Conservation (phyloP, 2,113 vertebrate genomes). For the Chrysemys picta region DNA sequence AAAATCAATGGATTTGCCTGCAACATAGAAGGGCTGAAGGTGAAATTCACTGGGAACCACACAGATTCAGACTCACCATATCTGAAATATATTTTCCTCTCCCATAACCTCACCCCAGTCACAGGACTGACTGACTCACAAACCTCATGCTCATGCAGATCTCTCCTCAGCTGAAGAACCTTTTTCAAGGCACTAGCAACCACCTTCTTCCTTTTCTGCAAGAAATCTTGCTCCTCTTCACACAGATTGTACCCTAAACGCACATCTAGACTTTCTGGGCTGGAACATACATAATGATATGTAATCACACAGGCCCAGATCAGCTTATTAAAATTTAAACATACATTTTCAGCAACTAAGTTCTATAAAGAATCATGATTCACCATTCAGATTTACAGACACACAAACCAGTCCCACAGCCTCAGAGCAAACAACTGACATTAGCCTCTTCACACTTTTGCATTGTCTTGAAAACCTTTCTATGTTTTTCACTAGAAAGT, state of each 20-base stretch:
- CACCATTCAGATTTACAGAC: neutral
- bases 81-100: neutral
- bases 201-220: constrained; percentile 81
- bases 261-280: constrained; percentile 76
- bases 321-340: neutral
- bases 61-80: neutral
- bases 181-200: constrained; percentile 81
- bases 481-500: neutral
- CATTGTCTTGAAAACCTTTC: neutral
- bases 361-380: neutral
- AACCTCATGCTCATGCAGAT: constrained; percentile 79
- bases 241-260: constrained; percentile 84
- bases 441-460: neutral
- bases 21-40: neutral
- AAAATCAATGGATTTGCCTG: neutral
- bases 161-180: constrained; percentile 74
- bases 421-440: neutral
- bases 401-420: neutral
- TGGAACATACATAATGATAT: constrained; percentile 55
- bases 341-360: neutral
- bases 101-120: neutral
- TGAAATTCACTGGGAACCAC: neutral
- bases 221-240: constrained; percentile 81
- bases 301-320: neutral
- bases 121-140: constrained; percentile 1